Evolutionary conservation across 1,140 invertebrate species (phyloP).

Genomic region (Penaeus vannamei): DNA sequence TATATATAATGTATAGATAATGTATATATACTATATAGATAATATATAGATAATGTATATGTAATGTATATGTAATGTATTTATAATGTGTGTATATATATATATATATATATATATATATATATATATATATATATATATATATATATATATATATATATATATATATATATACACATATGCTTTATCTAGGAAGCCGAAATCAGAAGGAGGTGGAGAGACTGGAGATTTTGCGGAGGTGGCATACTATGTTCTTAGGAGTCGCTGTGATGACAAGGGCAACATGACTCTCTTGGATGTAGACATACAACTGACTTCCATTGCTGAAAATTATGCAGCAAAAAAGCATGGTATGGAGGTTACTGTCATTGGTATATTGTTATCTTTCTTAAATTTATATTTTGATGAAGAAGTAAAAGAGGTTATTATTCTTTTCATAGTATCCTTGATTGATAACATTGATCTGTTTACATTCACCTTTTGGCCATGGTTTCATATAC

Average conservation of each 20-base stretch:
- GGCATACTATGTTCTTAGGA: constrained; percentile 80
- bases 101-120: too few species aligned
- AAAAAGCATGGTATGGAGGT: constrained; percentile 68
- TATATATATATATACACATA: constrained; percentile 32
- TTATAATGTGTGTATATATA: too few species aligned
- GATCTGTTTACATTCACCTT: background rate
- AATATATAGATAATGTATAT: too few species aligned
- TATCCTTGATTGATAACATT: background rate
- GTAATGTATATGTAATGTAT: too few species aligned
- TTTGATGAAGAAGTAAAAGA: background rate
- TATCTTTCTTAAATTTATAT: background rate
- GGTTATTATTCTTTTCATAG: background rate
- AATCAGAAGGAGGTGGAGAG: constrained; percentile 70
- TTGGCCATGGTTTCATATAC: too few species aligned
- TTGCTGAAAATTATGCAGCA: constrained; percentile 76
- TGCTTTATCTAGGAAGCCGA: constrained; percentile 70
- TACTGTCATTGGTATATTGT: constrained; percentile 5
- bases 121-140: too few species aligned
- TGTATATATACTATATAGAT: too few species aligned
- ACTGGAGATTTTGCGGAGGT: constrained; percentile 83
- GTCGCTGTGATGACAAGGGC: constrained; percentile 75
- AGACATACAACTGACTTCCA: constrained; percentile 80
- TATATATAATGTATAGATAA: too few species aligned
- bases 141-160: background rate
- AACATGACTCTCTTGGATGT: constrained; percentile 78